Conservation (phyloP, 2,797 vertebrate genomes). For the Delichon dasypus region DNA sequence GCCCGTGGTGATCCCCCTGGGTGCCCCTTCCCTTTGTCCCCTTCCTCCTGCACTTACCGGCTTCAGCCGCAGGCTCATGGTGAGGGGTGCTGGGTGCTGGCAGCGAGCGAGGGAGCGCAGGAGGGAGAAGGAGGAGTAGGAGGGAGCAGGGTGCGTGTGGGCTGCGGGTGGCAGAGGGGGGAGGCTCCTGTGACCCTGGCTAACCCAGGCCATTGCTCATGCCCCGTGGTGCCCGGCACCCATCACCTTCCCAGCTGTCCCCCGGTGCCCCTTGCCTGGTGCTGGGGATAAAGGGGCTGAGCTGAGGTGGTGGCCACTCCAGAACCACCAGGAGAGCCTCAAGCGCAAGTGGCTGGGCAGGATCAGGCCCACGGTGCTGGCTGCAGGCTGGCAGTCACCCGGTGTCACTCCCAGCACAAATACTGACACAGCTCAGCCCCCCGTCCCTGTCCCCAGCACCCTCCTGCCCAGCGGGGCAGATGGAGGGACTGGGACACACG, state of each 20-base stretch:
- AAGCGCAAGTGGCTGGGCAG: neutral
- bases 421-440: neutral
- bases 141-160: neutral
- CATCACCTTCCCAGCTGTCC: neutral
- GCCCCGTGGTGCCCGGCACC: rapidly evolving
- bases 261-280: neutral
- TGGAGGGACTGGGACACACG: neutral
- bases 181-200: neutral
- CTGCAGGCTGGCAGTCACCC: neutral
- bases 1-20: rapidly evolving
- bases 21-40: neutral
- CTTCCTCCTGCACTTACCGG: constrained; percentile 73
- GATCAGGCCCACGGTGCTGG: neutral
- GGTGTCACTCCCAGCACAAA: neutral
- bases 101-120: neutral
- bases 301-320: neutral
- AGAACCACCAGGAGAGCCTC: neutral
- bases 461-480: neutral
- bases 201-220: neutral
- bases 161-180: neutral
- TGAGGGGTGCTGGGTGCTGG: neutral
- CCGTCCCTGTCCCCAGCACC: neutral
- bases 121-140: constrained; percentile 20
- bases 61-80: constrained; percentile 82
- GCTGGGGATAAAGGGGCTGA: neutral